Evolutionary conservation across 2,113 vertebrate genomes (phyloP).

Genomic region (Zootoca vivipara): DNA sequence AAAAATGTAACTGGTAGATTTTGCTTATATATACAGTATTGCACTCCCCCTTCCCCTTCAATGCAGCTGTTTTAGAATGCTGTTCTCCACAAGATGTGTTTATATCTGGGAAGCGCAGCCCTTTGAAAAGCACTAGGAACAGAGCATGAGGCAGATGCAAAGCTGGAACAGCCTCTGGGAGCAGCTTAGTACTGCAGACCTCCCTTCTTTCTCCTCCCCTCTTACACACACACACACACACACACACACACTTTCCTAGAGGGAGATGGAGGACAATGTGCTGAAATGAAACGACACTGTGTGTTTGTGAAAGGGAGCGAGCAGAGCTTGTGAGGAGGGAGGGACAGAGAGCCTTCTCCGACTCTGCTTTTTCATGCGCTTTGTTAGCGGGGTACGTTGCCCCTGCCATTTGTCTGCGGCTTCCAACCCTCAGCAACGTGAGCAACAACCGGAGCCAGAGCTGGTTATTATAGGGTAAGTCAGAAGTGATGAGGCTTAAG

Average conservation of each 20-base stretch:
- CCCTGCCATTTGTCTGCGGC: neutral
- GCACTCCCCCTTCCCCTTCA: neutral
- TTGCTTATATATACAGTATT: neutral
- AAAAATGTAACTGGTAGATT: neutral
- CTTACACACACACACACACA: neutral
- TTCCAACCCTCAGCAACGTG: neutral
- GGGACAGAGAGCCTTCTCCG: neutral
- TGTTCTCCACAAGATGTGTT: neutral
- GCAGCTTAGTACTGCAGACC: slow-evolving; percentile 1
- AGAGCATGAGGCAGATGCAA: neutral
- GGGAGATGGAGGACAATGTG: neutral
- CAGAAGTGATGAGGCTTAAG: neutral
- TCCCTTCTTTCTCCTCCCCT: neutral
- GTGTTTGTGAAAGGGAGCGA: neutral
- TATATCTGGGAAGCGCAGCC: neutral
- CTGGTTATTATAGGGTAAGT: slow-evolving; percentile 74
- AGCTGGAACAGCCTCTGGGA: neutral
- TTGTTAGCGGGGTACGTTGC: neutral
- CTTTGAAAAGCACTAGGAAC: neutral
- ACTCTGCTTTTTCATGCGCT: neutral
- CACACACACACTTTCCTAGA: neutral
- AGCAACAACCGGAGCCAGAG: slow-evolving; percentile 19
- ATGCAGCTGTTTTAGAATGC: neutral
- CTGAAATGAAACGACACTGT: neutral
- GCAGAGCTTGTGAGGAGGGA: neutral